Evolutionary conservation across 2,888 invertebrate genomes (phyloP).

Genomic region (Brenthis ino): DNA sequence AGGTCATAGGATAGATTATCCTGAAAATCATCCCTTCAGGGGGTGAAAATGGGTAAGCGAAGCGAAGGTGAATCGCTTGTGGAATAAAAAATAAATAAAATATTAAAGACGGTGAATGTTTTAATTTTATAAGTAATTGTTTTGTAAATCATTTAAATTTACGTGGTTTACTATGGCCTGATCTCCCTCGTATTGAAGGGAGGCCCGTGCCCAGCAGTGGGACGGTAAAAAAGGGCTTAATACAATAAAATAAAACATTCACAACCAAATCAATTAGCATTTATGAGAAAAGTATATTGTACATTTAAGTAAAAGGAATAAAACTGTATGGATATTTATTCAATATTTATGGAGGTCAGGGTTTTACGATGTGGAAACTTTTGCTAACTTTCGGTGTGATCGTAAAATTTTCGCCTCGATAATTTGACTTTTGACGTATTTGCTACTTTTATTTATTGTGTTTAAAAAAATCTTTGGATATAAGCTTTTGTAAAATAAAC

Average conservation of each 20-base stretch:
- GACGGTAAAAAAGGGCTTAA: too few species aligned
- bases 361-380: constrained; percentile 58
- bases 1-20: too few species aligned
- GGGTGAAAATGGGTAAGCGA: too few species aligned
- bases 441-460: constrained; percentile 5
- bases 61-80: too few species aligned
- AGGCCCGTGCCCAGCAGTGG: too few species aligned
- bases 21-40: too few species aligned
- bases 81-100: too few species aligned
- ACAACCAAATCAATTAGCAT: constrained; percentile 1
- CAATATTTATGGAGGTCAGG: constrained; percentile 55
- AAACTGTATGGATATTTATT: constrained; percentile 54
- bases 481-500: background rate
- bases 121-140: too few species aligned
- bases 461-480: background rate
- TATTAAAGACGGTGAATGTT: too few species aligned
- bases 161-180: too few species aligned
- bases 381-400: constrained; percentile 30
- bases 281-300: constrained; percentile 4
- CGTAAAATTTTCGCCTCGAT: constrained; percentile 30
- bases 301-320: constrained; percentile 39
- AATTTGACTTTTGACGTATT: constrained; percentile 21
- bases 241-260: background rate
- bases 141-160: too few species aligned
- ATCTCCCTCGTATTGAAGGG: too few species aligned